Conservation (phyloP, 30 jellyfish, hydroid and myxozoan species). For the Nemopilema nomurai region DNA sequence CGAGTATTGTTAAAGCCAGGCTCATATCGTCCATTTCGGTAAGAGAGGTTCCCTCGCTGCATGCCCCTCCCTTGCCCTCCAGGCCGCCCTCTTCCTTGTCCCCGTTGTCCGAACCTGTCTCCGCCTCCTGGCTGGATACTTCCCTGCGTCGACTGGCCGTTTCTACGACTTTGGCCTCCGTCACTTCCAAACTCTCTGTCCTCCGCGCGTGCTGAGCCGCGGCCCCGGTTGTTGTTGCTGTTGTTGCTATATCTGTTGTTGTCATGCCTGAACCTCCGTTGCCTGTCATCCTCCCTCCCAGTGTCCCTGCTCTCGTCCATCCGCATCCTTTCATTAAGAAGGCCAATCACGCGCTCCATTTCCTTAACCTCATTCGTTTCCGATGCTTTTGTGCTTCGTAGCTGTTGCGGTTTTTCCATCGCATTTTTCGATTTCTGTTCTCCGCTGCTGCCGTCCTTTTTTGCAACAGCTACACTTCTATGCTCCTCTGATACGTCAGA, state of each 20-base stretch:
- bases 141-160: not conserved
- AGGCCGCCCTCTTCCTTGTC: not conserved
- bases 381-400: not conserved
- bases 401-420: not conserved
- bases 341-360: constrained; percentile 30
- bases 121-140: not conserved
- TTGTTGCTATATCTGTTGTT: not conserved
- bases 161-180: not conserved
- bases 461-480: not conserved
- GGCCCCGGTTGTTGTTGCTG: not conserved
- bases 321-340: constrained; percentile 23
- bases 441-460: not conserved
- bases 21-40: not conserved
- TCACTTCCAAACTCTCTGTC: not conserved
- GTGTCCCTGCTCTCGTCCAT: constrained; percentile 1
- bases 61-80: constrained; percentile 4
- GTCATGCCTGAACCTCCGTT: not conserved
- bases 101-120: constrained; percentile 6
- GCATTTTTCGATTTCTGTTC: not conserved
- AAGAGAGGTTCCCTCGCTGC: not conserved
- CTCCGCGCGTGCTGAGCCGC: not conserved
- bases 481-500: not conserved
- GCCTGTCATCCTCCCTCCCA: constrained; percentile 2
- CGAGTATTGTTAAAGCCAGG: not conserved
- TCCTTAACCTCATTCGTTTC: constrained; percentile 27